Conservation (phyloP, 2,797 vertebrate species). For the Momotus momota region DNA sequence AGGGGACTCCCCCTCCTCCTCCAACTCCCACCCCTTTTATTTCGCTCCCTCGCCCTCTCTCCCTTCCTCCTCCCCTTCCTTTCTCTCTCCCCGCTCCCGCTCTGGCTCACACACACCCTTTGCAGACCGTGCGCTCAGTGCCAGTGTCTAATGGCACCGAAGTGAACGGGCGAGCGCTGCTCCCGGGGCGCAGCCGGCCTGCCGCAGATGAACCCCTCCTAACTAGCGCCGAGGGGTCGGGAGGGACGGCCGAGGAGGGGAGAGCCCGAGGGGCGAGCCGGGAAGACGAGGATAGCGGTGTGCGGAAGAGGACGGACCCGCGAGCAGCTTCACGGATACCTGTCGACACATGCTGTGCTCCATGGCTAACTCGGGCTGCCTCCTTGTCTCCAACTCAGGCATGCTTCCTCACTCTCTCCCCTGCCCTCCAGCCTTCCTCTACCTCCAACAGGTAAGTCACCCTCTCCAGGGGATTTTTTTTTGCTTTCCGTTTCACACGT, state of each 20-base stretch:
- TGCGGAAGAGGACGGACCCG: slow-evolving; percentile 72
- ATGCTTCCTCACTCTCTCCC: slow-evolving; percentile 93
- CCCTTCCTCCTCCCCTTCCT: slow-evolving; percentile 65
- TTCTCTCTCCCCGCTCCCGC: slow-evolving; percentile 74
- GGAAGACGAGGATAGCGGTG: slow-evolving; percentile 71
- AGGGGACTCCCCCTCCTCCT: slow-evolving; percentile 83
- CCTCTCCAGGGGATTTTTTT: slow-evolving; percentile 62
- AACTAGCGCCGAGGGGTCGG: slow-evolving; percentile 77
- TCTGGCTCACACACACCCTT: slow-evolving; percentile 79
- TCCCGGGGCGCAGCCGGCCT: slow-evolving; percentile 49
- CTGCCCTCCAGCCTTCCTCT: slow-evolving; percentile 93
- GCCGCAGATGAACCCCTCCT: slow-evolving; percentile 71
- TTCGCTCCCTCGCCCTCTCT: slow-evolving; percentile 66
- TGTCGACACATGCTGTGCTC: slow-evolving; percentile 96
- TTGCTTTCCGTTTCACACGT: slow-evolving; percentile 70
- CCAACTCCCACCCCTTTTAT: slow-evolving; percentile 66
- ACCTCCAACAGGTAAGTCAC: slow-evolving; percentile 94
- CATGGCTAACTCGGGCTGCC: slow-evolving; percentile 95
- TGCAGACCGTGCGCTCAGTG: slow-evolving; percentile 76
- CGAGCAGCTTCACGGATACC: slow-evolving; percentile 77
- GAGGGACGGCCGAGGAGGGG: slow-evolving; percentile 66
- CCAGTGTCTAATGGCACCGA: slow-evolving; percentile 77
- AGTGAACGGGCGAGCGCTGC: slow-evolving; percentile 70
- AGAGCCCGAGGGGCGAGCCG: slow-evolving; percentile 68
- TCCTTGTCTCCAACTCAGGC: slow-evolving; percentile 92